Base-by-base conservation (phyloP, 2,888 invertebrate genomes). In the Xylocampa areola region DNA sequence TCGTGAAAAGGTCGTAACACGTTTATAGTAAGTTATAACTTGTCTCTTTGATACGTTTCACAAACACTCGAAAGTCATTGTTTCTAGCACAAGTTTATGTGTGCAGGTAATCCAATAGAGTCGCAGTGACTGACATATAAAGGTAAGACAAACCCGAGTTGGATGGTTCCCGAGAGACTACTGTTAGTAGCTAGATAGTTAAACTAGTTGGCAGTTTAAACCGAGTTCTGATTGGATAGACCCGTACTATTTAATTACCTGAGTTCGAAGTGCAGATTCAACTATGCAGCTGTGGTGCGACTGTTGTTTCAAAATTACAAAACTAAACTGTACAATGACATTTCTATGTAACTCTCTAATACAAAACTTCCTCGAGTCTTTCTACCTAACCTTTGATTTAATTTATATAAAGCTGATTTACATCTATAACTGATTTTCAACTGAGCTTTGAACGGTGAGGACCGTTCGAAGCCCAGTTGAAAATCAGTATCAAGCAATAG, bases 161-260 rank as follows among this genome's bases (percentile, higher is more conserved):
- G 51, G 55, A 71, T 59, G 63, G 66, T 57, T 60, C 82, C 73
- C 68, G 37, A 36, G 74, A 61, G 73, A 67, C 54, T 40, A 51
- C 55, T 61, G 55, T 60, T 27, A 19, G 52, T 48, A 21, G 10
- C 44, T 40, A 21, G 10, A 35, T 40, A 41, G 47, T 55, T 40
- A 35, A 68, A 55, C 52, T 55, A 69, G 76, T 73, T 77, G 73
- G 67, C 75, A 76, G 77, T 70, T 76, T 59, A 51, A 76, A 73
- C 60, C 49, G 58, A 75, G 66, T 70, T 77, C 62, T 74, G 77
- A 84, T 84, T 83, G 76, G 78, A 77, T 86, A 74, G 70, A 75
- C 68, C 72, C 74, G 68, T 55, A 55, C 68, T 68, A 62, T 60
- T 55, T 63, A 67, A 73, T 73, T 67, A 73, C 51, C 44, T 50